Base-by-base conservation (phyloP, 2,113 vertebrate genomes). In the Pholis gunnellus region DNA sequence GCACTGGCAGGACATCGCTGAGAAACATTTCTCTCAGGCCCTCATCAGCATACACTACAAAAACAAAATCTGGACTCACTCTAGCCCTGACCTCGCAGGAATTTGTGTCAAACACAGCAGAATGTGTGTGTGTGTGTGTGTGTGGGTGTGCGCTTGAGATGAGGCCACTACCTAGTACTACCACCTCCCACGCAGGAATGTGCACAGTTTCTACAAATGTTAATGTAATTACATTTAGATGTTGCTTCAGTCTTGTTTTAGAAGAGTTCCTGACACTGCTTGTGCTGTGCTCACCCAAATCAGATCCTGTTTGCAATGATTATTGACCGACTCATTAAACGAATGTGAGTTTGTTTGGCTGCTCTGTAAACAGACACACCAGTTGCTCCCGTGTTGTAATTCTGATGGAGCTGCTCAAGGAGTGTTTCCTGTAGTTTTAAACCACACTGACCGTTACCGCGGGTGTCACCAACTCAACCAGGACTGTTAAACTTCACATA, bases 61-160 rank as follows among this genome's bases (percentile, higher is more conserved):
- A 18, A 77, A 48, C 2, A 18, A 68, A 72, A 63, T 57, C 75
- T 85, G 79, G 80, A 87, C 36, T 76, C 54, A 77, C 72, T 88
- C 52, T 64, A 6, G 42, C 18, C 64, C 56, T 83, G 83, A 92
- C 71, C 83, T 75, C 7, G 4, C 71, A 90, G 87, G 90, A 92
- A 94, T 89, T 79, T 82, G 72, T 25, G 22, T 64, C 46, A 63
- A 56, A 72, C 50, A 59, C 46, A 63, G 6, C 59, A 29, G 20
- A 56, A 54, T 46, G 25, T 36, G 69, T 10, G 18, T 48, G 83
- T 34, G 34, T 34, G n/a, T 36, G 69, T 10, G n/a, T 48, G 83
- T 34, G 48, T 52, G 25, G 27, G 72, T 14, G n/a, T 29, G 83
- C 44, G 6, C 38, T 75, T 57, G 2, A 66, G 50, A 71, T 25